Percentiles rank a stretch among this genome's conserved stretches.
Conservation (phyloP, 2,888 invertebrate species). For the Gymnoscelis rufifasciata region DNA sequence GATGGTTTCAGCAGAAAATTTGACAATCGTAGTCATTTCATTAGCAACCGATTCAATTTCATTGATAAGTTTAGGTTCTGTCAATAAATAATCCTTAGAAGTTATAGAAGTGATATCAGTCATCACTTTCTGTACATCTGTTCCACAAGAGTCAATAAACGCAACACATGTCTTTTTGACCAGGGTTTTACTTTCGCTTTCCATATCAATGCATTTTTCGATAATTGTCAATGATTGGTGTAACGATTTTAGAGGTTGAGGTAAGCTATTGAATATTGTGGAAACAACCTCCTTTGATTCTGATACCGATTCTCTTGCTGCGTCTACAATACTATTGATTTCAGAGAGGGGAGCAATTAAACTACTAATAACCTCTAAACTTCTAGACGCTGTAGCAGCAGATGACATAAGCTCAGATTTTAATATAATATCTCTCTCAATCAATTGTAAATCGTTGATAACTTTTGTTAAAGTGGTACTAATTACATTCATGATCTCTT, state of each 20-base stretch:
- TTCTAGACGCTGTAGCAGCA: conserved; percentile 82
- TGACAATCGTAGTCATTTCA: conserved; percentile 72
- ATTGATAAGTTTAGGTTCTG: conserved; percentile 52
- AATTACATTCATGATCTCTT: conserved; percentile 40
- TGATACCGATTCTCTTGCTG: conserved; percentile 64
- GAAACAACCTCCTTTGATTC: conserved; percentile 62
- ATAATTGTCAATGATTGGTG: conserved; percentile 83
- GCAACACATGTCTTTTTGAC: conserved; percentile 84
- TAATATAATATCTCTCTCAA: conserved; percentile 82
- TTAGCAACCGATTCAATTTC: conserved; percentile 67
- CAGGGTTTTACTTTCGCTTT: conserved; percentile 82
- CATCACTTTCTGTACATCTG: conserved; percentile 76
- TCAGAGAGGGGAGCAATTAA: conserved; percentile 81
- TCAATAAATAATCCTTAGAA: conserved; percentile 59
- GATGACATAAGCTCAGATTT: conserved; percentile 84
- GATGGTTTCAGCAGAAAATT: conserved; percentile 75
- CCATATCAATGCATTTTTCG: conserved; percentile 83
- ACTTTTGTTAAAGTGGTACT: conserved; percentile 64
- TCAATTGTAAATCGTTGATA: conserved; percentile 77
- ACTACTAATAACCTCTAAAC: conserved; percentile 82
- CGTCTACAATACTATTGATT: conserved; percentile 80
- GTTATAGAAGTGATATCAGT: conserved; percentile 66
- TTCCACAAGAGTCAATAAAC: conserved; percentile 80
- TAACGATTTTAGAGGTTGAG: conserved; percentile 80
- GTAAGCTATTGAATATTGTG: conserved; percentile 77